phyloP scores from a whole-genome alignment of 2,888 invertebrate species.

The Caenorhabditis doughertyi region DNA sequence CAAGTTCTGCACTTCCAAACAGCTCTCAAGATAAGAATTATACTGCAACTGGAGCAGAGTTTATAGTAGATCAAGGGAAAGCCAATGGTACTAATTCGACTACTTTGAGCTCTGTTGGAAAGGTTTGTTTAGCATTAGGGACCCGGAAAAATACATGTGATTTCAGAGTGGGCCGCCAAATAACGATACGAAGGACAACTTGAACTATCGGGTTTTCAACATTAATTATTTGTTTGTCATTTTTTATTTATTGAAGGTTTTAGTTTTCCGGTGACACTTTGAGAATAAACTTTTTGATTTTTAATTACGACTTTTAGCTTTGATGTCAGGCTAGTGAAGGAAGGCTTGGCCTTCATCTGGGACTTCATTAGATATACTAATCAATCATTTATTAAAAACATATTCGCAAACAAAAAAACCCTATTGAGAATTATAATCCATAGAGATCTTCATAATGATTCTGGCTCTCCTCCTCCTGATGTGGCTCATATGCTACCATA shows the following conservation, averaged over 20 bases:
- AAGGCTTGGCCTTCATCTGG: no score
- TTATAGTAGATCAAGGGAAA: constrained; percentile 5
- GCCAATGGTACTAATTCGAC: constrained; percentile 14
- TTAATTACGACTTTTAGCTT: background rate
- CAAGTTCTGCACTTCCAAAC: background rate
- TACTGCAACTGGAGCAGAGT: background rate
- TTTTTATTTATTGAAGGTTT: constrained; percentile 21
- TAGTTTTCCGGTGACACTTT: no score
- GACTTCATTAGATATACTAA: no score
- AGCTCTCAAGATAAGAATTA: constrained; percentile 11
- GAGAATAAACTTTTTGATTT: no score
- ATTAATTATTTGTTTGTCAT: constrained; percentile 1
- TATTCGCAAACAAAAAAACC: background rate
- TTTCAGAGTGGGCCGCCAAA: constrained; percentile 29
- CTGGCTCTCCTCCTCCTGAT: constrained; percentile 13
- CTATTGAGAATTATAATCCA: constrained; percentile 30
- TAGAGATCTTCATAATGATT: constrained; percentile 53
- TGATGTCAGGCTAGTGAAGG: background rate
- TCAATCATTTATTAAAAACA: background rate
- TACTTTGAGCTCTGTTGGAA: constrained; percentile 29
- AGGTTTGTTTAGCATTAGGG: constrained; percentile 5
- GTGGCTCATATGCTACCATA: constrained; percentile 64
- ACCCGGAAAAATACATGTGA: background rate
- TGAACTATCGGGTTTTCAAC: constrained; percentile 13
- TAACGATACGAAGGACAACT: constrained; percentile 43